Base-by-base conservation (phyloP, 2,888 invertebrate genomes). In the Pterobdella sp. region DNA sequence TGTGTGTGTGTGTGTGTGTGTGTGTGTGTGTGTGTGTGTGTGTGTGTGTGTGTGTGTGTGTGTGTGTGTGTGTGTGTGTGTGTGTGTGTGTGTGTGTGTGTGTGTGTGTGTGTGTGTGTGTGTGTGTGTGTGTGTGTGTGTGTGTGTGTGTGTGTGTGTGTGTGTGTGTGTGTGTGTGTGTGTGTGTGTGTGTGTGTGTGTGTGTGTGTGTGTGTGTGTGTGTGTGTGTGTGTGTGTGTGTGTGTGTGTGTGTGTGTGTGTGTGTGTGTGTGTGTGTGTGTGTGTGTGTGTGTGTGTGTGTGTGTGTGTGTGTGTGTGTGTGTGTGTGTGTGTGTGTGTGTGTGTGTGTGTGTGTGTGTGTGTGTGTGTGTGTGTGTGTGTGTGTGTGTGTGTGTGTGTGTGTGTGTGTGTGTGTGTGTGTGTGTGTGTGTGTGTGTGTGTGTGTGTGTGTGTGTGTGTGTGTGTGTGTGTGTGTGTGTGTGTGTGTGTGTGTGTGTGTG, bases 401-500 rank as follows among this genome's bases (percentile, higher is more conserved):
- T 56, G 60, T 56, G 60, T 56, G 7, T 56, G 60, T 56, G 60
- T 56, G 60, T 56, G 60, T 56, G 7, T 56, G 60, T 56, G 60
- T 56, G 60, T n/a, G 60, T 56, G 60, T n/a, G 60, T 56, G 60
- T 56, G 60, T 56, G 7, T 56, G 60, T 56, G 60, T 56, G 60
- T 56, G 60, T 7, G n/a, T 56, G 60, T 56, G 60, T n/a, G 60
- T 56, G 60, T 56, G n/a, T 32, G 35, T 65, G 10, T 65, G 7
- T 14, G 34, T 29, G 4, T 18, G 31, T 65, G 35, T 49, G 56
- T 72, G 35, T 72, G 72, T 64, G 52, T 72, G 63, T 72, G 60
- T 72, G 72, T 74, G 60, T 74, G 49, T 72, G 63, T 70, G 49
- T 69, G 71, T 69, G 37, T 60, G 49, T 69, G 56, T 69, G 71